A percentile compares a stretch with the other conserved stretches of the same genome.
phyloP scores from a whole-genome alignment of 2,113 vertebrate species.

The Centropus bengalensis region DNA sequence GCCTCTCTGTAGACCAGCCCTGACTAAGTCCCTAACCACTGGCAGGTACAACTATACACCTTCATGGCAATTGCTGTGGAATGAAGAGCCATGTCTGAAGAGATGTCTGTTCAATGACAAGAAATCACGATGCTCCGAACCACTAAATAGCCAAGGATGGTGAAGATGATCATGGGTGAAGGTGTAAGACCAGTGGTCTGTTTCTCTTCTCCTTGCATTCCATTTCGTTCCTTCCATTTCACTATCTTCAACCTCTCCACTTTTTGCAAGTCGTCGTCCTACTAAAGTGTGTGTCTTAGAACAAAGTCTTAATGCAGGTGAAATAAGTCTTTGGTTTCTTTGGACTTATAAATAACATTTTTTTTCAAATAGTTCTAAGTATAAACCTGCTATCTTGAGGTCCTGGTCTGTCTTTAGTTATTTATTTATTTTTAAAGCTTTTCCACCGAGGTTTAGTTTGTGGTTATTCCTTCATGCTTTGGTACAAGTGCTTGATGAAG shows the following conservation, averaged over 20 bases:
- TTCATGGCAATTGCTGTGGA: constrained; percentile 68
- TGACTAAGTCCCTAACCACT: constrained; percentile 81
- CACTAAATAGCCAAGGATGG: constrained; percentile 81
- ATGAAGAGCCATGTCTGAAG: constrained; percentile 79
- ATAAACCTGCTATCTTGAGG: constrained; percentile 94
- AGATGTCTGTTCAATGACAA: constrained; percentile 81
- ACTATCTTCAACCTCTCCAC: constrained; percentile 73
- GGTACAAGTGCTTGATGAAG: constrained; percentile 94
- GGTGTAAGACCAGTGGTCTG: constrained; percentile 82
- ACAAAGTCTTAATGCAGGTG: constrained; percentile 91
- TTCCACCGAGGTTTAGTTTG: constrained; percentile 84
- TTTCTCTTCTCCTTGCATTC: constrained; percentile 77
- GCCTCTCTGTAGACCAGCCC: constrained; percentile 82
- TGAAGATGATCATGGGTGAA: constrained; percentile 77
- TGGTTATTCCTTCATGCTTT: constrained; percentile 95
- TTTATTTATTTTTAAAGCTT: constrained; percentile 81
- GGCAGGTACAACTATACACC: constrained; percentile 69
- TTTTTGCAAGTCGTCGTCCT: constrained; percentile 84
- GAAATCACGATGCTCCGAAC: constrained; percentile 74
- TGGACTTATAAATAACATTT: constrained; percentile 98
- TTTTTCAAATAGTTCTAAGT: constrained; percentile 92
- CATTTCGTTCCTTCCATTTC: constrained; percentile 52
- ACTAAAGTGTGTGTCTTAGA: constrained; percentile 87
- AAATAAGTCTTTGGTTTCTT: constrained; percentile 99
- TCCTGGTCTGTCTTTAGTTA: constrained; percentile 82